phyloP scores from a whole-genome alignment of 1,140 invertebrate genomes.

The Drosophila ohnishii region DNA sequence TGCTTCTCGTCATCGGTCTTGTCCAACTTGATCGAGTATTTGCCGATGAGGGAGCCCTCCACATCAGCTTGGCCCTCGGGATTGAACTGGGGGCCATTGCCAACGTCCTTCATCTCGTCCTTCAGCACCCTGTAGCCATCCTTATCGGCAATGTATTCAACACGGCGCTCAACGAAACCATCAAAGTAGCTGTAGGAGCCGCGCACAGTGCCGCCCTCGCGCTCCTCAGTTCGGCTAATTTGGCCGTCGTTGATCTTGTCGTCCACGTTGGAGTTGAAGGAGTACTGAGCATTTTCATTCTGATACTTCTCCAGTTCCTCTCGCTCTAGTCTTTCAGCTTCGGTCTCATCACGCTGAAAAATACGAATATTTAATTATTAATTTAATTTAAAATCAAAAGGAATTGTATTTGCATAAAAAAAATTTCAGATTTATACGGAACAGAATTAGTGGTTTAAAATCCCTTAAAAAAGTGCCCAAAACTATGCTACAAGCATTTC shows the following conservation, averaged over 20 bases:
- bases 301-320: conserved; percentile 53
- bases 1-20: conserved; percentile 56
- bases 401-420: too few relatives aligned
- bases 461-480: not conserved
- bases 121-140: conserved; percentile 85
- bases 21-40: conserved; percentile 82
- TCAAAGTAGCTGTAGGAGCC: conserved; percentile 86
- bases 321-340: conserved; percentile 39
- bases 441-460: not conserved
- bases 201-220: conserved; percentile 83
- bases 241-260: conserved; percentile 84
- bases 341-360: conserved; percentile 28
- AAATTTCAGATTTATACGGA: too few relatives aligned
- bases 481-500: not conserved
- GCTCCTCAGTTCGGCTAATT: conserved; percentile 83
- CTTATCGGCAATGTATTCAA: conserved; percentile 85
- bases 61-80: conserved; percentile 84
- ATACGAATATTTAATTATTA: not conserved
- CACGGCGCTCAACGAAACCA: conserved; percentile 84
- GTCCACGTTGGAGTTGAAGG: conserved; percentile 83
- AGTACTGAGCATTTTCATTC: conserved; percentile 83
- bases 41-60: conserved; percentile 75
- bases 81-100: conserved; percentile 84
- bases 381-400: not conserved
- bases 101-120: conserved; percentile 84